Evolutionary conservation across 2,113 vertebrate species (phyloP).

Genomic region (Osmerus mordax): DNA sequence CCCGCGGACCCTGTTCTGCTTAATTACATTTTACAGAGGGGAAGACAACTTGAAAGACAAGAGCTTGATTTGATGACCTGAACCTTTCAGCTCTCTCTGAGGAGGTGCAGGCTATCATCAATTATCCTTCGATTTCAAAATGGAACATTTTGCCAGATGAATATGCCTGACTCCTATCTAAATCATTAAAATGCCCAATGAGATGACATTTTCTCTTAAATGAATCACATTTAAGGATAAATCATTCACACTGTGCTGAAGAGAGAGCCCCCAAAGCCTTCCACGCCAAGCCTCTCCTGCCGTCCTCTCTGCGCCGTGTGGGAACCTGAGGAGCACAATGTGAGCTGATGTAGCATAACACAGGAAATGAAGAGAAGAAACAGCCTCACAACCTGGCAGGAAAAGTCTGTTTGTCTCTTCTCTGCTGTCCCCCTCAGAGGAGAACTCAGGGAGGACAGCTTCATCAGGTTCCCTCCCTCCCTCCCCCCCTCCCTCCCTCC

Average conservation of each 20-base stretch:
- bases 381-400: slow-evolving; percentile 32
- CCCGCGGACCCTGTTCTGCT: slow-evolving; percentile 71
- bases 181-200: slow-evolving; percentile 55
- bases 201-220: slow-evolving; percentile 56
- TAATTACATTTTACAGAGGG: slow-evolving; percentile 74
- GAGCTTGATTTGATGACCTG: slow-evolving; percentile 59
- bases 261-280: not conserved
- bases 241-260: slow-evolving; percentile 31
- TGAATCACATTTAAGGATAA: slow-evolving; percentile 47
- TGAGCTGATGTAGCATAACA: slow-evolving; percentile 50
- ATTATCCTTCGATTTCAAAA: slow-evolving; percentile 72
- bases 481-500: slow-evolving; percentile 25
- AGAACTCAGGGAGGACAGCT: not conserved
- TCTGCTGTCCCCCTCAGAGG: slow-evolving; percentile 30
- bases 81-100: slow-evolving; percentile 37
- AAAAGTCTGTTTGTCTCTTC: slow-evolving; percentile 34
- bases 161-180: slow-evolving; percentile 61
- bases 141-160: slow-evolving; percentile 63
- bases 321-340: slow-evolving; percentile 58
- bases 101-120: slow-evolving; percentile 54
- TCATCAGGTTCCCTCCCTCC: slow-evolving; percentile 37
- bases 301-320: slow-evolving; percentile 51
- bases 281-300: no score
- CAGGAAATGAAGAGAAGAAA: slow-evolving; percentile 25
- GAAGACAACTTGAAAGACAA: slow-evolving; percentile 70